Conservation (phyloP, 2,888 invertebrate species). For the Conops quadrifasciatus region DNA sequence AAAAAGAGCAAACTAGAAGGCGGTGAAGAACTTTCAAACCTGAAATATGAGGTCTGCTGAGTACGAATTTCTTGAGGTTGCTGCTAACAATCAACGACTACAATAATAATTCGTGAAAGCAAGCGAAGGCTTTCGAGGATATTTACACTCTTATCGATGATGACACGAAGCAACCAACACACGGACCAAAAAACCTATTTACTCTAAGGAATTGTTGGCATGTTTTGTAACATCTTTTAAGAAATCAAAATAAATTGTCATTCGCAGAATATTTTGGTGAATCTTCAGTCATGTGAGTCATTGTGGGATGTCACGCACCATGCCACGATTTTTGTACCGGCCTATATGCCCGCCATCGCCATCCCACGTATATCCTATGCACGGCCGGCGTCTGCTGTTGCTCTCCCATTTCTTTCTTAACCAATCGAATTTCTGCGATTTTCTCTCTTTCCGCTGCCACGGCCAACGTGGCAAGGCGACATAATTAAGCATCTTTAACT, state of each 20-base stretch:
- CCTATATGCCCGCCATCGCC: too few relatives aligned
- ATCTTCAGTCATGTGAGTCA: too few relatives aligned
- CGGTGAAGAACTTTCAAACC: not conserved
- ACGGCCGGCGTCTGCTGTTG: too few relatives aligned
- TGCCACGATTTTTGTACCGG: too few relatives aligned
- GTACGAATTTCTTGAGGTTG: not conserved
- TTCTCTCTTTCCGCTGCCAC: slow-evolving; percentile 20
- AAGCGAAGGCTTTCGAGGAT: not conserved
- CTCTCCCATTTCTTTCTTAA: slow-evolving; percentile 22
- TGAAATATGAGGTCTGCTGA: not conserved
- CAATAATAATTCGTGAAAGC: not conserved
- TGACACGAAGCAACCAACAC: not conserved
- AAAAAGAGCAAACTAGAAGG: not conserved
- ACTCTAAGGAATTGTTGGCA: slow-evolving; percentile 11
- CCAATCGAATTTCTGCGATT: slow-evolving; percentile 49
- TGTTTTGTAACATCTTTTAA: slow-evolving; percentile 29
- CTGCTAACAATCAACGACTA: not conserved
- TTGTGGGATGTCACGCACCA: too few relatives aligned
- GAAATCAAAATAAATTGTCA: slow-evolving; percentile 37
- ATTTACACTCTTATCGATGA: too few relatives aligned
- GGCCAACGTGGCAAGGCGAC: slow-evolving; percentile 21
- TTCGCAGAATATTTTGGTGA: slow-evolving; percentile 40
- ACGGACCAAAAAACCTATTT: not conserved
- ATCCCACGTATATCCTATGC: too few relatives aligned
- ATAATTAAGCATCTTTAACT: slow-evolving; percentile 14